Evolutionary conservation across 2,888 invertebrate species (phyloP).

Genomic region (Gibbula magus): DNA sequence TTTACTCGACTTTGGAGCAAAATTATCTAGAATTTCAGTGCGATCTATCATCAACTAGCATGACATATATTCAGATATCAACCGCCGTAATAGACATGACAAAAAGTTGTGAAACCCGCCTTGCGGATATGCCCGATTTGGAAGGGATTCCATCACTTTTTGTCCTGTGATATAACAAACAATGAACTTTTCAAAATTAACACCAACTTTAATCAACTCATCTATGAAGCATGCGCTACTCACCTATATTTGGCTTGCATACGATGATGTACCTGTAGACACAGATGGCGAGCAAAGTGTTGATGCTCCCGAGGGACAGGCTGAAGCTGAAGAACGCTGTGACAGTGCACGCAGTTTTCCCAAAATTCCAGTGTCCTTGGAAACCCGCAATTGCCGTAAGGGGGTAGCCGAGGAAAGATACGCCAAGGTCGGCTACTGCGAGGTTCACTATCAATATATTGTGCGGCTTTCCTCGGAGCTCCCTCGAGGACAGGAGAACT

Average conservation of each 20-base stretch:
- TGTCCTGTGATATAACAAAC: too few relatives aligned
- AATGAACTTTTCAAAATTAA: too few relatives aligned
- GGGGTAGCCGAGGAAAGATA: slow-evolving; percentile 29
- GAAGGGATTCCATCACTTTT: too few relatives aligned
- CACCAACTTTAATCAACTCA: not conserved
- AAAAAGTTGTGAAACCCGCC: too few relatives aligned
- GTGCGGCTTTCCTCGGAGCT: slow-evolving; percentile 5
- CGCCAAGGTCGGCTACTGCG: slow-evolving; percentile 25
- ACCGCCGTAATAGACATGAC: too few relatives aligned
- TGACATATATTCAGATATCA: too few relatives aligned
- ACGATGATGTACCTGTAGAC: slow-evolving; percentile 41
- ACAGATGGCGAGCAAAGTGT: slow-evolving; percentile 35
- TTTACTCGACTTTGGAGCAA: too few relatives aligned
- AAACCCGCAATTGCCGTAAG: slow-evolving; percentile 32
- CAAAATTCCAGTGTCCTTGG: slow-evolving; percentile 40
- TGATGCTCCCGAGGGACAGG: slow-evolving; percentile 33
- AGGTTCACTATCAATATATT: slow-evolving; percentile 6
- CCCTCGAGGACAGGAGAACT: not conserved
- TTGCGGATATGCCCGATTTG: too few relatives aligned
- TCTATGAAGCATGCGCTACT: not conserved
- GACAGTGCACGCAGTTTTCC: slow-evolving; percentile 32
- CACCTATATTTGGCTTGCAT: slow-evolving; percentile 41
- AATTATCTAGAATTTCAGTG: too few relatives aligned
- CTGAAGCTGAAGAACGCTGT: slow-evolving; percentile 39
- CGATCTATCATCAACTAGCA: too few relatives aligned